A percentile compares a stretch with the other conserved stretches of the same genome.
These are phyloP conservation scores for Drosophila quasianomalipes DNA, from an alignment of 2,888 invertebrate genomes.

Conservation along the genomic window DNA sequence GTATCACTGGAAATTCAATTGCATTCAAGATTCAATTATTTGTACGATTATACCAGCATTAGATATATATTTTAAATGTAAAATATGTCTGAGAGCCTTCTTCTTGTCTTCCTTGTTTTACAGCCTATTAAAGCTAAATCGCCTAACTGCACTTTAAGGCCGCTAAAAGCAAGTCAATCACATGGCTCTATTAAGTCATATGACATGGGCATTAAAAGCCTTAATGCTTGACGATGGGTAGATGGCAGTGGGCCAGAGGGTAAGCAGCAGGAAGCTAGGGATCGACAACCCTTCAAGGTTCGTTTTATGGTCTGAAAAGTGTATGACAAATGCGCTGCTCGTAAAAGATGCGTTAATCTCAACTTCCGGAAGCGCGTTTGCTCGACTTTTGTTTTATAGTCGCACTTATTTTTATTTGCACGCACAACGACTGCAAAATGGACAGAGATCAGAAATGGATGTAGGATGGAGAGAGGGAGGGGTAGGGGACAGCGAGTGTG, in stretches of 20 bases:
- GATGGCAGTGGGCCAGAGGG: not conserved
- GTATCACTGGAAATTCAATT: not conserved
- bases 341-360: slow-evolving; percentile 71
- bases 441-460: slow-evolving; percentile 21
- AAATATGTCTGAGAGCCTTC: not conserved
- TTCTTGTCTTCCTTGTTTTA: not conserved
- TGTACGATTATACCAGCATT: not conserved
- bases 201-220: slow-evolving; percentile 27
- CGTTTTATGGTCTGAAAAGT: slow-evolving; percentile 72
- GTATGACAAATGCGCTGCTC: slow-evolving; percentile 75
- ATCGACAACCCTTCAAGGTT: slow-evolving; percentile 43
- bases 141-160: slow-evolving; percentile 7
- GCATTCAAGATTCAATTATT: not conserved
- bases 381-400: slow-evolving; percentile 75
- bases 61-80: not conserved
- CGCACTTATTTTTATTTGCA: slow-evolving; percentile 63
- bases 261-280: not conserved
- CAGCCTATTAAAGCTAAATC: slow-evolving; percentile 2
- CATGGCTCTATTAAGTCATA: slow-evolving; percentile 30
- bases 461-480: too few relatives aligned
- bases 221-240: not conserved
- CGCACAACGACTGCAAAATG: slow-evolving; percentile 39
- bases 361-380: slow-evolving; percentile 53
- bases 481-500: not conserved
- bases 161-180: slow-evolving; percentile 27